A percentile compares a stretch with the other conserved stretches of the same genome.
Evolutionary conservation across 2,113 vertebrate genomes (phyloP).

Genomic region (Geococcyx californianus): DNA sequence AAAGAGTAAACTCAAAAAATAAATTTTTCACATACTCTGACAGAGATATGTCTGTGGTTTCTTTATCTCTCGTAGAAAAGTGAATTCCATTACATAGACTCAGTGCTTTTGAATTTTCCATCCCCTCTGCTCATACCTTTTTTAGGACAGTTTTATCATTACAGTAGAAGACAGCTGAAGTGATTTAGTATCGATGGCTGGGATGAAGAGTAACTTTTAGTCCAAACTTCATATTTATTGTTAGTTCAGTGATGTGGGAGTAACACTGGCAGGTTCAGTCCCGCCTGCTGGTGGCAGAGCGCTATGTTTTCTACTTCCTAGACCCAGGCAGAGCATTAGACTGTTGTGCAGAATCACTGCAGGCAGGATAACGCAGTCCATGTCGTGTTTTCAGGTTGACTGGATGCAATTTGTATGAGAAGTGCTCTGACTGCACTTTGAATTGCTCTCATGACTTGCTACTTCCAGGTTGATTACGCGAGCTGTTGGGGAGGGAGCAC

Average conservation of each 20-base stretch:
- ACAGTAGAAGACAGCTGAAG: not conserved
- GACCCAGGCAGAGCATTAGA: not conserved
- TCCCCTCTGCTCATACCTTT: not conserved
- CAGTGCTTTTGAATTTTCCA: not conserved
- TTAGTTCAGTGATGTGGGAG: not conserved
- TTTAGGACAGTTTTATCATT: not conserved
- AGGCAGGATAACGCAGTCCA: not conserved
- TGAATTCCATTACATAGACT: not conserved
- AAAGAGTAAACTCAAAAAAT: not conserved
- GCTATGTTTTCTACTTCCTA: not conserved
- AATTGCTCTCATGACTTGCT: not conserved
- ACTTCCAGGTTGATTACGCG: not conserved
- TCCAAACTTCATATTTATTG: not conserved
- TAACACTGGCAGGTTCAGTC: not conserved
- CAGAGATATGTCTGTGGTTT: not conserved
- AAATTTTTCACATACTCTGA: not conserved
- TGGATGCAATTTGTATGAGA: not conserved
- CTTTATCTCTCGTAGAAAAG: constrained; percentile 9
- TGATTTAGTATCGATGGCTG: not conserved
- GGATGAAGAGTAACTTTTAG: not conserved
- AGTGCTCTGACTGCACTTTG: not conserved
- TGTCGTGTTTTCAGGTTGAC: not conserved
- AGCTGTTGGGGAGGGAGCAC: not conserved
- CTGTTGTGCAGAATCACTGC: not conserved
- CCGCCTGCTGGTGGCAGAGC: not conserved